Evolutionary conservation across 2,888 invertebrate species (phyloP).

Genomic region (Papilio gigon): DNA sequence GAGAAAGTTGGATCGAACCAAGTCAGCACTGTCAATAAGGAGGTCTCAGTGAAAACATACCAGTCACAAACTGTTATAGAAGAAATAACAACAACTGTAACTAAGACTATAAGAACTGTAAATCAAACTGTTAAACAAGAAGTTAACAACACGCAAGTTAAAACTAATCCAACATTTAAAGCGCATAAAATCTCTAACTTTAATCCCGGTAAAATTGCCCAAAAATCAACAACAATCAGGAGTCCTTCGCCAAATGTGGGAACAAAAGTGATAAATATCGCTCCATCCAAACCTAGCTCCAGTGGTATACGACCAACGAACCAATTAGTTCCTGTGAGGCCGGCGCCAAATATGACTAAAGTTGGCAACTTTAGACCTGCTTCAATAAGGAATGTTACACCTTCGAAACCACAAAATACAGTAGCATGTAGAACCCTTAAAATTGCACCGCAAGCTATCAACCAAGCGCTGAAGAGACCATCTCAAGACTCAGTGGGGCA

Average conservation of each 20-base stretch:
- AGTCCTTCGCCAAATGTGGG: conserved; percentile 57
- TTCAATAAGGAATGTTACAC: conserved; percentile 49
- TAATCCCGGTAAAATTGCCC: conserved; percentile 55
- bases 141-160: conserved; percentile 58
- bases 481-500: conserved; percentile 59
- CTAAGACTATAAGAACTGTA: conserved; percentile 76
- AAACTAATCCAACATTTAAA: conserved; percentile 47
- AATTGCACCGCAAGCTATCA: conserved; percentile 61
- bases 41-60: conserved; percentile 72
- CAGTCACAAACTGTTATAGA: conserved; percentile 74
- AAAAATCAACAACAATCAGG: conserved; percentile 60
- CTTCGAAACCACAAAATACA: conserved; percentile 51
- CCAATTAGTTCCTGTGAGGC: conserved; percentile 59
- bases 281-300: conserved; percentile 50
- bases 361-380: conserved; percentile 54
- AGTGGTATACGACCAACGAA: conserved; percentile 52
- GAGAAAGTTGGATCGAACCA: conserved; percentile 59
- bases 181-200: conserved; percentile 57
- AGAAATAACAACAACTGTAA: conserved; percentile 78
- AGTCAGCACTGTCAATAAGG: conserved; percentile 67
- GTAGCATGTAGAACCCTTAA: conserved; percentile 59
- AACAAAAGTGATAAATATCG: conserved; percentile 54
- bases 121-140: conserved; percentile 72
- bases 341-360: conserved; percentile 48
- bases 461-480: conserved; percentile 56